Conservation (phyloP, 1,140 invertebrate genomes). For the Drosophila navojoa region DNA sequence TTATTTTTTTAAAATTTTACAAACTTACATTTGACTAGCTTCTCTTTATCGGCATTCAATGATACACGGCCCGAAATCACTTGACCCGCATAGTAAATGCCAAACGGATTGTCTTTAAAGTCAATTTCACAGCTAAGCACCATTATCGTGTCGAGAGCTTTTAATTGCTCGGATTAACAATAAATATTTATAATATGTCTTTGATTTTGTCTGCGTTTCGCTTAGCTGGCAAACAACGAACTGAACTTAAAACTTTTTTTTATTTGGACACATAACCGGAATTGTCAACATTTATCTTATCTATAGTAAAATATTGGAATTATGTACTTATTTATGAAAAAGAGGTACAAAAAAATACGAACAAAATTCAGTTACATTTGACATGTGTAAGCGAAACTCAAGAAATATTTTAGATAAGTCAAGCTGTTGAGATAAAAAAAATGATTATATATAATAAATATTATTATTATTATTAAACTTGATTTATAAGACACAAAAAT, state of each 20-base stretch:
- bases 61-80: conserved; percentile 84
- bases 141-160: conserved; percentile 14
- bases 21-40: conserved; percentile 81
- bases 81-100: conserved; percentile 85
- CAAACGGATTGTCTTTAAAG: conserved; percentile 84
- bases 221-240: conserved; percentile 23
- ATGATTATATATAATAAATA: not conserved
- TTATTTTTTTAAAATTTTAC: not conserved
- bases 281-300: conserved; percentile 60
- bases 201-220: conserved; percentile 30
- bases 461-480: too few species aligned
- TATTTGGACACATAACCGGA: conserved; percentile 10
- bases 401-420: not conserved
- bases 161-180: conserved; percentile 7
- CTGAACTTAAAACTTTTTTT: conserved; percentile 35
- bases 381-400: conserved; percentile 51
- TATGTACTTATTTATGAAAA: conserved; percentile 45
- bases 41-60: conserved; percentile 82
- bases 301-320: conserved; percentile 36
- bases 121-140: conserved; percentile 70
- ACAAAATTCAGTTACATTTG: conserved; percentile 28
- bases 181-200: conserved; percentile 11
- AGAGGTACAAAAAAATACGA: conserved; percentile 11
- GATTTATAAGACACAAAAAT: too few species aligned
- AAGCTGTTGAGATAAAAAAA: not conserved